Evolutionary conservation across 2,797 vertebrate species (phyloP).

Genomic region (Limosa lapponica): DNA sequence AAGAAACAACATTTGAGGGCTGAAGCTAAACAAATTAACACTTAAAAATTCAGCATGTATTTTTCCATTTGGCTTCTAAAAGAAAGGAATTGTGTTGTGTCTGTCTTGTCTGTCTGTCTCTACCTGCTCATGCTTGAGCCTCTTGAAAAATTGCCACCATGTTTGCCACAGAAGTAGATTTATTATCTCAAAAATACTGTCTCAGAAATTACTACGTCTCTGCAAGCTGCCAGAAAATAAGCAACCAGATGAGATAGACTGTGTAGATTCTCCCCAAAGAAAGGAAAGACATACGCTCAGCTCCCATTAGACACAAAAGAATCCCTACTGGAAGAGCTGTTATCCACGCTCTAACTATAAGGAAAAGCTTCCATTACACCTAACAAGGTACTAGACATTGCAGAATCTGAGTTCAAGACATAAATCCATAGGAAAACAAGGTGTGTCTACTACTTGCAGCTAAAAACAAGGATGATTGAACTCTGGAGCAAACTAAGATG

Average conservation of each 20-base stretch:
- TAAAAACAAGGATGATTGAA: not conserved
- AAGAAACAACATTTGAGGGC: not conserved
- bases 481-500: not conserved
- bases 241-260: not conserved
- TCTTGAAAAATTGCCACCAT: not conserved
- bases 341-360: not conserved
- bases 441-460: not conserved
- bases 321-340: not conserved
- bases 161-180: not conserved
- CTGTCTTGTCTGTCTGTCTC: not conserved
- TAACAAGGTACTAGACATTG: not conserved
- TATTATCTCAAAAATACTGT: not conserved
- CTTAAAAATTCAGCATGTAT: not conserved
- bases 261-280: not conserved
- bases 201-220: not conserved
- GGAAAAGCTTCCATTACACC: not conserved
- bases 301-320: not conserved
- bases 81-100: not conserved
- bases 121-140: not conserved
- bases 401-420: not conserved
- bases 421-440: not conserved
- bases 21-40: not conserved
- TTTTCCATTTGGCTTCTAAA: not conserved
- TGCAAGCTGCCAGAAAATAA: not conserved
- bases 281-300: not conserved